Evolutionary conservation across 2,797 vertebrate species (phyloP).

Genomic region (Halcyon badia): DNA sequence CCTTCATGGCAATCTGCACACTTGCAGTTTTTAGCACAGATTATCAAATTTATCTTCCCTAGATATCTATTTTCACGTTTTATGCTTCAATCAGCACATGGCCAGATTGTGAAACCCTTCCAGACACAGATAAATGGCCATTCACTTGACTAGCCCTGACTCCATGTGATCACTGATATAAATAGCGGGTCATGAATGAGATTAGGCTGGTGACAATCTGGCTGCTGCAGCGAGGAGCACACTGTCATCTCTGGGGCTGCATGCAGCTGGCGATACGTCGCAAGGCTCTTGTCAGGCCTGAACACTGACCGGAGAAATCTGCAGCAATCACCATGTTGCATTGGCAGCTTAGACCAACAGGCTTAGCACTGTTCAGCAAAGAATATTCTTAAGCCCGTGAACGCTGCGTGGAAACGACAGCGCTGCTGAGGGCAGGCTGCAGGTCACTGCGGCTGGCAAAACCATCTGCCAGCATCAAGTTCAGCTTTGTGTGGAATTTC

Average conservation of each 20-base stretch:
- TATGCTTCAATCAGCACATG: neutral
- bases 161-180: neutral
- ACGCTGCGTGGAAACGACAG: neutral
- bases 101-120: conserved; percentile 33
- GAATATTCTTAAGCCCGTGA: neutral
- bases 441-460: rapidly evolving
- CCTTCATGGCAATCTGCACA: neutral
- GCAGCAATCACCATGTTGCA: neutral
- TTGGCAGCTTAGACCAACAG: neutral
- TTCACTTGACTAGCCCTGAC: neutral
- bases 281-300: neutral
- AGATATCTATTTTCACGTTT: neutral
- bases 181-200: conserved; percentile 21
- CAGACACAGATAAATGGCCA: neutral
- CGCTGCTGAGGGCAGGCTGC: neutral
- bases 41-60: neutral
- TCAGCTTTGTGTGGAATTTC: neutral
- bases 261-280: neutral
- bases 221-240: neutral
- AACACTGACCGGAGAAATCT: neutral
- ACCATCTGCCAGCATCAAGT: neutral
- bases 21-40: conserved; percentile 2
- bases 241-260: neutral
- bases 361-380: neutral
- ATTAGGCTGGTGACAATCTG: conserved; percentile 30